A percentile compares a stretch with the other conserved stretches of the same genome.
phyloP scores from a whole-genome alignment of 2,797 vertebrate species.

The Brachyalestes nurse region DNA sequence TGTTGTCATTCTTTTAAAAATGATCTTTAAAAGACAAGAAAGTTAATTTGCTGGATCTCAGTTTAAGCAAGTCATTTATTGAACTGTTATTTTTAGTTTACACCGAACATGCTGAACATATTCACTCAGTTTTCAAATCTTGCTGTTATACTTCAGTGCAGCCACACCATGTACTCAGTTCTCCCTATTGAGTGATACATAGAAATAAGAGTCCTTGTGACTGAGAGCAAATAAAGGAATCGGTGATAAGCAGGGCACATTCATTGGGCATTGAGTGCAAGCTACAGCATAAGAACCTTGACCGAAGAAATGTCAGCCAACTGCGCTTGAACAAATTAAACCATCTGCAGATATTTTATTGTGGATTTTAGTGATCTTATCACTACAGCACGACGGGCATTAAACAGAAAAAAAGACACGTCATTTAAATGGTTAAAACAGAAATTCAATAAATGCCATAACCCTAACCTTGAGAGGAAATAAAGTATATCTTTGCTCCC shows the following conservation, averaged over 20 bases:
- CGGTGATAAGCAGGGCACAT: conserved; percentile 16
- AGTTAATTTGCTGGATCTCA: neutral
- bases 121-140: neutral
- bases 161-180: neutral
- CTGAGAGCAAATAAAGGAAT: conserved; percentile 24
- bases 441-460: neutral
- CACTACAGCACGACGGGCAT: no score
- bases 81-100: conserved; percentile 22
- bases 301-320: conserved; percentile 1
- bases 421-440: neutral
- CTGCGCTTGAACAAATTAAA: neutral
- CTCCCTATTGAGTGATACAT: neutral
- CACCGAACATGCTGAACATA: neutral
- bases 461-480: neutral
- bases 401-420: neutral
- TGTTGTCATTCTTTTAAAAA: neutral
- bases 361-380: neutral
- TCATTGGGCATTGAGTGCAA: conserved; percentile 17
- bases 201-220: conserved; percentile 22
- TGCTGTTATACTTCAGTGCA: neutral
- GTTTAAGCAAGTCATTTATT: conserved; percentile 4
- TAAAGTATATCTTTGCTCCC: neutral
- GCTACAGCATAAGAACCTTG: conserved; percentile 3
- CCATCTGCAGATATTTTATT: neutral
- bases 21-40: neutral